Evolutionary conservation across 2,797 vertebrate genomes (phyloP).

Genomic region (Coranthus polyacanthus): DNA sequence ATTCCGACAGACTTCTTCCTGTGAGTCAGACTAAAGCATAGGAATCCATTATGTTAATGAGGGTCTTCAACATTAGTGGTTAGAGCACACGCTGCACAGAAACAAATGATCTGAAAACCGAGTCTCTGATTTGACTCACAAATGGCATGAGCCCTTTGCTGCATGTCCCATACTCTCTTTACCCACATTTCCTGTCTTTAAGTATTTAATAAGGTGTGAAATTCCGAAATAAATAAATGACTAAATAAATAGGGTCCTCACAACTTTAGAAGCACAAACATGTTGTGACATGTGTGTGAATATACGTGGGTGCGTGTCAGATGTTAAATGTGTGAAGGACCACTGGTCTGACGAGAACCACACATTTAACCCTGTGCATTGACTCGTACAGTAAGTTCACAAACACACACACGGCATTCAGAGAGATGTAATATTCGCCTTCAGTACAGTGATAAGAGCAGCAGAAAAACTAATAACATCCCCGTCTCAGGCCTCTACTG

Average conservation of each 20-base stretch:
- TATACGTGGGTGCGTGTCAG: slow-evolving; percentile 21
- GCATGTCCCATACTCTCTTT: too few species aligned
- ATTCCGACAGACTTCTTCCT: too few species aligned
- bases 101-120: too few species aligned
- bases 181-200: too few species aligned
- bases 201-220: too few species aligned
- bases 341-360: slow-evolving; percentile 39
- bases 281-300: slow-evolving; percentile 11
- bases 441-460: slow-evolving; percentile 41
- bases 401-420: background rate
- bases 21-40: too few species aligned
- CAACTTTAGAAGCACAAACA: slow-evolving; percentile 14
- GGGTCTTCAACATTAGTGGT: too few species aligned
- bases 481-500: slow-evolving; percentile 5
- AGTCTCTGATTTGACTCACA: too few species aligned
- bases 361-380: slow-evolving; percentile 9
- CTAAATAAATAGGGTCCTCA: slow-evolving; percentile 2
- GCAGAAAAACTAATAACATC: slow-evolving; percentile 51
- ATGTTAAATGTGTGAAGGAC: slow-evolving; percentile 31
- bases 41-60: too few species aligned
- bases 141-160: too few species aligned
- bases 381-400: background rate
- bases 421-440: slow-evolving; percentile 43
- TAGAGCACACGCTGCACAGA: too few species aligned
- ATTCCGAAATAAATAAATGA: background rate